Conservation (phyloP, 2,113 vertebrate genomes). For the Hippocampus barbouri region DNA sequence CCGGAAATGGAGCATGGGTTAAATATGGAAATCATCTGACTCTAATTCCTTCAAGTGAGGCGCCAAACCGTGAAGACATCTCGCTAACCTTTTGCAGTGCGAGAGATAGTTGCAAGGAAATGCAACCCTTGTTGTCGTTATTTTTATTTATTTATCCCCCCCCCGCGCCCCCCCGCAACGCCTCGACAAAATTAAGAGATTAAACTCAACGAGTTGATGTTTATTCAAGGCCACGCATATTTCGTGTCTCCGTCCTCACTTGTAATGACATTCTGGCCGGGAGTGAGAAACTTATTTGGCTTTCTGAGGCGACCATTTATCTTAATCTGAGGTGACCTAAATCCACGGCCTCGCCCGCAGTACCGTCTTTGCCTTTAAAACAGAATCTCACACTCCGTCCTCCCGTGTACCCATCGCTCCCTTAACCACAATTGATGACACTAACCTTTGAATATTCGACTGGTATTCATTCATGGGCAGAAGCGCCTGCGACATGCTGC, state of each 20-base stretch:
- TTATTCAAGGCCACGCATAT: constrained; percentile 13
- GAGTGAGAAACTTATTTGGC: constrained; percentile 60
- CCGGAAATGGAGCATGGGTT: constrained; percentile 56
- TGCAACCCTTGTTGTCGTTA: constrained; percentile 18
- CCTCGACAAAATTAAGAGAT: constrained; percentile 55
- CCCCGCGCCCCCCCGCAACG: neutral
- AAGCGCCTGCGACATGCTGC: constrained; percentile 44
- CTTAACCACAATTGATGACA: constrained; percentile 81
- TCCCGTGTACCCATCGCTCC: constrained; percentile 63
- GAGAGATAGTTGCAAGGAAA: constrained; percentile 13
- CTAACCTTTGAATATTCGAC: constrained; percentile 80
- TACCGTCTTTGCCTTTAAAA: constrained; percentile 66
- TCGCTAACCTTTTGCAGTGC: constrained; percentile 28
- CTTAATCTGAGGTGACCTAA: constrained; percentile 76
- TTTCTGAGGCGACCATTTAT: constrained; percentile 70
- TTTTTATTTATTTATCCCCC: too few species aligned
- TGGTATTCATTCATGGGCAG: constrained; percentile 67
- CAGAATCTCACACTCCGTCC: constrained; percentile 66
- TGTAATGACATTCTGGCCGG: constrained; percentile 60
- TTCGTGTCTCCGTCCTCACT: constrained; percentile 43
- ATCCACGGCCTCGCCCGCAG: constrained; percentile 65
- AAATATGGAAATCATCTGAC: constrained; percentile 55
- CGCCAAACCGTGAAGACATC: constrained; percentile 30
- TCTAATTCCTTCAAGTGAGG: constrained; percentile 53
- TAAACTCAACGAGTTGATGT: constrained; percentile 51